phyloP scores from a whole-genome alignment of 2,113 vertebrate genomes.

The Caranx ignobilis region DNA sequence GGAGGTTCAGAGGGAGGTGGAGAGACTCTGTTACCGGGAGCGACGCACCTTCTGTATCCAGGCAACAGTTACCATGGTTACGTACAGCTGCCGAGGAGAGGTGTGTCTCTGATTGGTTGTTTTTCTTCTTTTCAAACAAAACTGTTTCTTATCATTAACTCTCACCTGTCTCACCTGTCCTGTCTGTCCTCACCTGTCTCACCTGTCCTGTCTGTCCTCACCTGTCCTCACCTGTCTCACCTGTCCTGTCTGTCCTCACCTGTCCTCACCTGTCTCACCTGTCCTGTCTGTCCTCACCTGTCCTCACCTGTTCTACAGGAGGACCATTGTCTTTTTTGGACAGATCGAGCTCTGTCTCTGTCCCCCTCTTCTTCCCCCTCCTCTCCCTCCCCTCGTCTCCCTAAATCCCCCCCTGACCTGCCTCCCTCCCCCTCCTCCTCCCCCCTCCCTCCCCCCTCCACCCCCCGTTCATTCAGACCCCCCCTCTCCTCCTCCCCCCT shows the following conservation, averaged over 20 bases:
- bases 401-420: background rate
- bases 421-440: background rate
- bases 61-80: constrained; percentile 76
- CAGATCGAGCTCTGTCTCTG: constrained; percentile 16
- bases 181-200: background rate
- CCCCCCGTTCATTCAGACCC: constrained; percentile 3
- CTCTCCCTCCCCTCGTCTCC: background rate
- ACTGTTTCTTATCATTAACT: too few species aligned
- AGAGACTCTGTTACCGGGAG: constrained; percentile 80
- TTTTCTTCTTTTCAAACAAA: too few species aligned
- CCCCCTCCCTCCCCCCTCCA: constrained; percentile 6
- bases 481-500: constrained; percentile 27
- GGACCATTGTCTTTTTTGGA: constrained; percentile 63
- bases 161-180: background rate
- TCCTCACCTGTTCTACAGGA: constrained; percentile 62
- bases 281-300: too few species aligned
- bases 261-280: background rate
- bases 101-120: constrained; percentile 35
- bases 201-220: too few species aligned
- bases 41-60: constrained; percentile 80
- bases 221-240: background rate
- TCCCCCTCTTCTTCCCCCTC: background rate
- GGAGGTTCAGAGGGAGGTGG: constrained; percentile 78
- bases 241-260: background rate
- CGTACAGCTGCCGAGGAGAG: constrained; percentile 69